Percentiles rank a stretch among this genome's conserved stretches.
These are phyloP conservation scores for Heliocidaris erythrogramma DNA, from an alignment of 35 echinoderm and acorn worm species.

Conservation along the genomic window DNA sequence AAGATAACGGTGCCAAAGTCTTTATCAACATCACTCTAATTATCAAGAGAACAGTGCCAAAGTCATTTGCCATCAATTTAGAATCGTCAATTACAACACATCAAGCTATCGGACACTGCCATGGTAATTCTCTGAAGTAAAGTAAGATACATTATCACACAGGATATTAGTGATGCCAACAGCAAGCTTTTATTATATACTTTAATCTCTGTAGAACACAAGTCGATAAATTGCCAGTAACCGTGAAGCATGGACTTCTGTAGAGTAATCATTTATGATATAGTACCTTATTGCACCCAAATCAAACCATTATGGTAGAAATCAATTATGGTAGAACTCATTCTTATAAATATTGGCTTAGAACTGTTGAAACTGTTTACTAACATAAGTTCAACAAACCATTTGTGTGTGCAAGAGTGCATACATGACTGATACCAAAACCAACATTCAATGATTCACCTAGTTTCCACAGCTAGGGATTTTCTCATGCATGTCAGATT, in stretches of 20 bases:
- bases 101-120: no score
- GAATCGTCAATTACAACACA: no score
- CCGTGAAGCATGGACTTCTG: neutral
- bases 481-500: neutral
- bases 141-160: neutral
- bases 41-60: no score
- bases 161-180: neutral
- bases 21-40: no score
- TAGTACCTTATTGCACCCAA: slow-evolving; percentile 2
- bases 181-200: slow-evolving; percentile 12
- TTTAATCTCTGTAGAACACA: neutral
- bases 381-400: neutral
- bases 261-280: neutral
- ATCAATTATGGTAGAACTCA: neutral
- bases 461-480: neutral
- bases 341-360: neutral
- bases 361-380: neutral
- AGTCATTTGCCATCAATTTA: no score
- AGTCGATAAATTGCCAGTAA: neutral
- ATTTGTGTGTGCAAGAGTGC: neutral
- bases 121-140: no score
- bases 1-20: no score
- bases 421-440: neutral
- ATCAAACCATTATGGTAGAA: neutral
- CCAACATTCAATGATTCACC: neutral